Evolutionary conservation across 2,797 vertebrate genomes (phyloP), one percentile per base, ranked within the genome.

Genomic region (Tarsius wallacei): DNA sequence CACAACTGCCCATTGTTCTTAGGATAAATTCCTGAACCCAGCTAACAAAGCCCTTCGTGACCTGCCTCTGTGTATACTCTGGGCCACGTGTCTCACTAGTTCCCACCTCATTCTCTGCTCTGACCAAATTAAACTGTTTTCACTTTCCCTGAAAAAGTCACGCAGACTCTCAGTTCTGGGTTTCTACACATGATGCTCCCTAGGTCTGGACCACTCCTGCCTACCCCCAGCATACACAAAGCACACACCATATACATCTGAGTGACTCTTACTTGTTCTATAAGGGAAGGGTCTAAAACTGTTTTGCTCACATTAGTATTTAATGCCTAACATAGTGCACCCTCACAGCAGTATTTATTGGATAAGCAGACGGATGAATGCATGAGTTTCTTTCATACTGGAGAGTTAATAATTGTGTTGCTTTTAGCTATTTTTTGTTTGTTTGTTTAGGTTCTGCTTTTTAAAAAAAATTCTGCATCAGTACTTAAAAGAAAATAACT

Each of bases 391-490:
- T 89, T 63, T 82, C 24, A 93, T 36, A 64, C 17, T 13, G 33
- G 5, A 93, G 16, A 95, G 12, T 91, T 14, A 78, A 76, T 51
- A 85, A 22, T 80, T 91, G 59, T 24, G 13, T 93, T 33, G 0
- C 17, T 89, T 74, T 93, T 42, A 83, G 22, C 3, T 47, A 42
- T 42, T 42, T 42, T 42, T 42, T 42, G 3, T 31, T 78, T 78
- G n/a, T n/a, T 36, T 64, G 3, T 16, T 89, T 36, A 26, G 15
- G 31, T 17, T 14, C 10, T 36, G 9, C 13, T 71, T 94, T 94
- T 92, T 42, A 5, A 49, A 42, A 59, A 26, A 47, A 53, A 94
- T 95, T 93, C 84, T 64, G 22, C 28, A 73, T 85, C 42, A 80
- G 28, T 47, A 66, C 5, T 82, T 80, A 36, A 93, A 86, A 78